phyloP scores from a whole-genome alignment of 2,113 vertebrate species.

The Xiphophorus maculatus region DNA sequence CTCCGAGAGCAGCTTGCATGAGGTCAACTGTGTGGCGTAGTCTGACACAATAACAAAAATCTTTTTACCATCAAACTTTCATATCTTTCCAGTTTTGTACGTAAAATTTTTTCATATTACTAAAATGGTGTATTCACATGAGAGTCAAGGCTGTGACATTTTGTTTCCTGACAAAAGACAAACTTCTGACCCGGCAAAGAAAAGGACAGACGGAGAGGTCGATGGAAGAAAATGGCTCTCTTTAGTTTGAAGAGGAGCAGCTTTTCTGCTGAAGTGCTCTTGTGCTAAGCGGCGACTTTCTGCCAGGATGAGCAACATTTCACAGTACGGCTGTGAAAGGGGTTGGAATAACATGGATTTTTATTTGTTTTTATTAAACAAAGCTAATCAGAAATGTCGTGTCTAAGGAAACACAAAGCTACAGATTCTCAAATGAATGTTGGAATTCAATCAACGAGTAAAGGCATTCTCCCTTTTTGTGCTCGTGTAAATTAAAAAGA shows the following conservation, averaged over 20 bases:
- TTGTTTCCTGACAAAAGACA: background rate
- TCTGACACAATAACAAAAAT: constrained; percentile 11
- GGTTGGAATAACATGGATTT: background rate
- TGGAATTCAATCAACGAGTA: too few species aligned
- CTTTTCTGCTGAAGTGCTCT: constrained; percentile 39
- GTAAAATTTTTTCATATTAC: constrained; percentile 4
- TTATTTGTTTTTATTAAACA: background rate
- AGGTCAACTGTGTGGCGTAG: constrained; percentile 22
- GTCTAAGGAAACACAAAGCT: background rate
- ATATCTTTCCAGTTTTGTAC: background rate
- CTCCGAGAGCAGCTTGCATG: constrained; percentile 49
- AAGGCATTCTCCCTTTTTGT: background rate
- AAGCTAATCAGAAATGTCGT: background rate
- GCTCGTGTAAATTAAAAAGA: background rate
- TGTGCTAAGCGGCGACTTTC: constrained; percentile 4
- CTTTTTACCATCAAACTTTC: background rate
- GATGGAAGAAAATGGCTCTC: background rate
- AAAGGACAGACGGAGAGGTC: background rate
- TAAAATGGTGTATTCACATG: background rate
- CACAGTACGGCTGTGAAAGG: background rate
- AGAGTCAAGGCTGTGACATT: background rate
- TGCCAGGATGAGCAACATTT: background rate
- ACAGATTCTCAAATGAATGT: background rate
- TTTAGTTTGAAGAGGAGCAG: background rate
- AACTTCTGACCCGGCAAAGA: background rate